These are phyloP conservation scores for Holocentrus rufus DNA, from an alignment of 2,797 vertebrate genomes.

Conservation along the genomic window DNA sequence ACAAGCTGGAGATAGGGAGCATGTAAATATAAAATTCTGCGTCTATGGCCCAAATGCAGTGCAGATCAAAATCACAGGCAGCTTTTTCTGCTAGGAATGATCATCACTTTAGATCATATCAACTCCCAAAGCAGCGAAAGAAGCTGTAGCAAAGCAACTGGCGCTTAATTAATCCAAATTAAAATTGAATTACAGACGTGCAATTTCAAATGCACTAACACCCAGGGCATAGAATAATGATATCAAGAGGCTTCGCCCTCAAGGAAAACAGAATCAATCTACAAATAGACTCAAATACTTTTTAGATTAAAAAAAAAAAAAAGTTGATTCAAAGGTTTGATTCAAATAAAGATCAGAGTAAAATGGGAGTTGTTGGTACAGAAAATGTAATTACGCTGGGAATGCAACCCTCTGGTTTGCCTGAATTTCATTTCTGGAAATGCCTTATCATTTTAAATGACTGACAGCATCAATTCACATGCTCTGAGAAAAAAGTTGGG, in stretches of 20 bases:
- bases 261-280: constrained; percentile 12
- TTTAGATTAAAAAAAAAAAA: not conserved
- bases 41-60: constrained; percentile 4
- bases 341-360: constrained; percentile 3
- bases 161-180: constrained; percentile 35
- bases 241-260: constrained; percentile 17
- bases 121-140: constrained; percentile 23
- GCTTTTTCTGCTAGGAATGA: constrained; percentile 16
- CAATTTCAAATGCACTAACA: constrained; percentile 11
- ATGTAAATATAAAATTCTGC: not conserved
- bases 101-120: constrained; percentile 12
- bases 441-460: not conserved
- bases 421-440: not conserved
- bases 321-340: not conserved
- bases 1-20: constrained; percentile 9
- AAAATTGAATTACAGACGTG: constrained; percentile 20
- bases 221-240: constrained; percentile 2
- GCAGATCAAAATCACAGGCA: constrained; percentile 25
- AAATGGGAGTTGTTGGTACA: not conserved
- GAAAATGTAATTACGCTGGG: not conserved
- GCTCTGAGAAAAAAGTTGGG: not conserved
- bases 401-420: not conserved
- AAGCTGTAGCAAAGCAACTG: constrained; percentile 28
- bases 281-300: constrained; percentile 1
- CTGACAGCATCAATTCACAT: not conserved